Evolutionary conservation across 2,888 invertebrate species (phyloP).

Genomic region (Mythimna albipuncta): DNA sequence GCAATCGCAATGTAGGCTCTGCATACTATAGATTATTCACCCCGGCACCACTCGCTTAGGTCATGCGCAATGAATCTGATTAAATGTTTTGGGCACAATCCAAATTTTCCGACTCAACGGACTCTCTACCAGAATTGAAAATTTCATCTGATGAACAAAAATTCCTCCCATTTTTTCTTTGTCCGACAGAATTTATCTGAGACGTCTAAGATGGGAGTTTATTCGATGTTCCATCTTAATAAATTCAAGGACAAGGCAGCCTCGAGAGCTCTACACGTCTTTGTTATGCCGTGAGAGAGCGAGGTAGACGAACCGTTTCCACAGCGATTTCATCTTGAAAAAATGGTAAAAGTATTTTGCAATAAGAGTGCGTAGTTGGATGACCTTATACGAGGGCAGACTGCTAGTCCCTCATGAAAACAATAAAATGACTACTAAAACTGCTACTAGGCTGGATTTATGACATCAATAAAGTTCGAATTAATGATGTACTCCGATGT

Average conservation of each 20-base stretch:
- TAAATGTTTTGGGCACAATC: conserved; percentile 72
- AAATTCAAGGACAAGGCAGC: conserved; percentile 46
- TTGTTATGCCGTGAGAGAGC: conserved; percentile 39
- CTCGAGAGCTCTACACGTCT: conserved; percentile 23
- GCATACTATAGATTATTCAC: conserved; percentile 78
- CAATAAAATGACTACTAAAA: conserved; percentile 78
- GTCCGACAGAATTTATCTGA: conserved; percentile 1
- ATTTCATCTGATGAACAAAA: conserved; percentile 37
- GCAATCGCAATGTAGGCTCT: conserved; percentile 63
- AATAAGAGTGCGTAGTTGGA: conserved; percentile 40
- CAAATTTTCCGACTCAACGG: conserved; percentile 61
- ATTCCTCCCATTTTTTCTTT: conserved; percentile 21
- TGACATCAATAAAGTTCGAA: conserved; percentile 75
- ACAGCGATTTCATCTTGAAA: conserved; percentile 24
- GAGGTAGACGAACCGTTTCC: conserved; percentile 41
- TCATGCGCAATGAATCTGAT: conserved; percentile 79
- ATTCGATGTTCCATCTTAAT: conserved; percentile 35
- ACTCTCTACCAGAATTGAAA: conserved; percentile 39
- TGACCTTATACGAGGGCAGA: conserved; percentile 66
- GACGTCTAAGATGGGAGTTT: conserved; percentile 12
- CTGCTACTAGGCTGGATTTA: conserved; percentile 75
- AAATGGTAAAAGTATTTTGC: conserved; percentile 23
- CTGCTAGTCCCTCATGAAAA: conserved; percentile 69
- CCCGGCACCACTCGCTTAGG: conserved; percentile 71
- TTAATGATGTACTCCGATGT: conserved; percentile 73